These are phyloP conservation scores for Pomacea maculata DNA, from an alignment of 1,140 invertebrate genomes.

Conservation along the genomic window DNA sequence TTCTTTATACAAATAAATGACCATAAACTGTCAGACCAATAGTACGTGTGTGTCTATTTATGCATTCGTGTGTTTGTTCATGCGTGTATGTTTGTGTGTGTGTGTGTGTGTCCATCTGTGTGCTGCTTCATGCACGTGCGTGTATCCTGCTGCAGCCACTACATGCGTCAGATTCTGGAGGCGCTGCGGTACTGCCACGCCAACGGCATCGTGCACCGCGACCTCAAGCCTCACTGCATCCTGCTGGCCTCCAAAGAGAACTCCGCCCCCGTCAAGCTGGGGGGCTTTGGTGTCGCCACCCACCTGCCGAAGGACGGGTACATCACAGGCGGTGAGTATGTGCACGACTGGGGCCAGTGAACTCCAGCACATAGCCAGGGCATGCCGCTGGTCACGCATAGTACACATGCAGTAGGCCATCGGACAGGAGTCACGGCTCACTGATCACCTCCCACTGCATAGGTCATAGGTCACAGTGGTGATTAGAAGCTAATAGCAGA, in stretches of 20 bases:
- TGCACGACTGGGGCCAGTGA: not conserved
- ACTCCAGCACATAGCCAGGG: not conserved
- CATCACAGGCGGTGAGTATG: conserved; percentile 57
- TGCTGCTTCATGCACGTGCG: not conserved
- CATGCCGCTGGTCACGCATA: too few species aligned
- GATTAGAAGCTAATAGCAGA: too few species aligned
- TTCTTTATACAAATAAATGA: not conserved
- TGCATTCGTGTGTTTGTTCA: not conserved
- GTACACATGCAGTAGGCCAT: too few species aligned
- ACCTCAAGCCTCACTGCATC: conserved; percentile 95
- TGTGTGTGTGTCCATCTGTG: not conserved
- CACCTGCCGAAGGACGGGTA: conserved; percentile 69
- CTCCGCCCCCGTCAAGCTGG: conserved; percentile 96
- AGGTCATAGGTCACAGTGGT: too few species aligned
- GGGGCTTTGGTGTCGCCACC: conserved; percentile 96
- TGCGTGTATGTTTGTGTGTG: conserved; percentile 3
- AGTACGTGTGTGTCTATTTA: not conserved
- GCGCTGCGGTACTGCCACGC: conserved; percentile 95
- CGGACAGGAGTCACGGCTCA: too few species aligned
- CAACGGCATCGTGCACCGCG: conserved; percentile 95
- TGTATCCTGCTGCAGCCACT: conserved; percentile 77
- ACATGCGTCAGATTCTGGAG: conserved; percentile 96
- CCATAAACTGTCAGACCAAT: not conserved
- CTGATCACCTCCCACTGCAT: too few species aligned
- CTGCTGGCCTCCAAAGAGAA: conserved; percentile 94